phyloP scores from a whole-genome alignment of 1,140 invertebrate genomes.

The Eumaeus atala region DNA sequence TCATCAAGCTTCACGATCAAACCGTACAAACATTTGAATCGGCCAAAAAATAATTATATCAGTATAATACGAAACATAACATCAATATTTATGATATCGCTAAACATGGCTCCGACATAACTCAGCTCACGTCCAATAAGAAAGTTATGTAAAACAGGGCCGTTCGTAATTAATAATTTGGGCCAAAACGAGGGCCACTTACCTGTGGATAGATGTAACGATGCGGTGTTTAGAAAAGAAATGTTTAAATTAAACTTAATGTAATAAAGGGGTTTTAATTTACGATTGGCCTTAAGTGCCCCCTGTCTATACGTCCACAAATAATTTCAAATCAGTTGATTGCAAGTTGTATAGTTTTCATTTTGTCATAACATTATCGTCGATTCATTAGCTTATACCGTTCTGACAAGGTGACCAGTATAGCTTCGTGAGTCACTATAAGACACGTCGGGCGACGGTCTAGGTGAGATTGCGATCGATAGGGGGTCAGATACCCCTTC shows the following conservation, averaged over 20 bases:
- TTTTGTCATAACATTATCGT: no score
- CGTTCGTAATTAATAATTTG: constrained; percentile 68
- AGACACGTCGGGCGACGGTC: no score
- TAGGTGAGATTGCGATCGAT: no score
- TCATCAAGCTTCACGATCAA: constrained; percentile 4
- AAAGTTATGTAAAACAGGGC: constrained; percentile 65
- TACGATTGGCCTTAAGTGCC: constrained; percentile 22
- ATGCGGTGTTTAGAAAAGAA: constrained; percentile 27
- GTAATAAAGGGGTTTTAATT: constrained; percentile 30
- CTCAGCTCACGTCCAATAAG: constrained; percentile 65
- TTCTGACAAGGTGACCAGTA: no score
- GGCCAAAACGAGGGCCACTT: constrained; percentile 35
- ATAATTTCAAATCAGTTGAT: no score
- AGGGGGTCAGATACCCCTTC: no score
- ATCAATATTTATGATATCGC: constrained; percentile 59
- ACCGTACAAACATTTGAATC: constrained; percentile 32
- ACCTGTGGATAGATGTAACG: constrained; percentile 7
- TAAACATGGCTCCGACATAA: constrained; percentile 58
- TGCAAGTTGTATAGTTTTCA: no score
- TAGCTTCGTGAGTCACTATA: no score
- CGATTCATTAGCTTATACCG: no score
- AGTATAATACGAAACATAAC: constrained; percentile 31
- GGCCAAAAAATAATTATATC: constrained; percentile 60
- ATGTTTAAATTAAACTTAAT: constrained; percentile 25
- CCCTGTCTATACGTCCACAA: neutral